Percentiles rank a stretch among this genome's conserved stretches.
phyloP scores from a whole-genome alignment of 2,113 vertebrate species.

The Ageneiosus marmoratus region DNA sequence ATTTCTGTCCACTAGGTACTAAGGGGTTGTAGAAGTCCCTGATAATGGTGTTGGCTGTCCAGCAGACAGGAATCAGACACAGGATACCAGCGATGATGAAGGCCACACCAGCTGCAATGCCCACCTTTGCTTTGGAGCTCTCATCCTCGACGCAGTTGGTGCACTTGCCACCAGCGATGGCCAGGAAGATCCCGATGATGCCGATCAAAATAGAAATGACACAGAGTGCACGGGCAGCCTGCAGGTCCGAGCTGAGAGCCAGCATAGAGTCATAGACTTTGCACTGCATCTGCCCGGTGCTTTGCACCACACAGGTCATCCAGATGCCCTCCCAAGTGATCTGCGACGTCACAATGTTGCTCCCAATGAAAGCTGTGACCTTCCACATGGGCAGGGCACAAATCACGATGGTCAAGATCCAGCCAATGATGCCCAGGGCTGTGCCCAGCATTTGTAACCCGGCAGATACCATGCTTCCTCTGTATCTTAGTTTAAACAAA shows the following conservation, averaged over 20 bases:
- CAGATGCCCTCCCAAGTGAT: constrained; percentile 90
- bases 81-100: constrained; percentile 80
- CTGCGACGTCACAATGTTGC: constrained; percentile 86
- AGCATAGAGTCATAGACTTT: constrained; percentile 90
- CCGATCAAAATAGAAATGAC: constrained; percentile 82
- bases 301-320: constrained; percentile 94
- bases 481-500: constrained; percentile 23
- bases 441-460: constrained; percentile 86
- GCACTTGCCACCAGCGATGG: constrained; percentile 84
- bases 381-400: constrained; percentile 88
- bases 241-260: constrained; percentile 79
- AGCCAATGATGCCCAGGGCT: constrained; percentile 83
- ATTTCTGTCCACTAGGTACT: constrained; percentile 69
- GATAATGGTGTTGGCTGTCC: constrained; percentile 83
- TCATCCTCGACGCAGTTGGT: constrained; percentile 92
- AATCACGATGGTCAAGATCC: constrained; percentile 81
- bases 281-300: constrained; percentile 95
- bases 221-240: constrained; percentile 82
- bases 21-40: constrained; percentile 85
- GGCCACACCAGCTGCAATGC: constrained; percentile 73
- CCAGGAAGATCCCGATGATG: constrained; percentile 76
- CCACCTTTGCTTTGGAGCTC: constrained; percentile 75
- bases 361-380: constrained; percentile 83
- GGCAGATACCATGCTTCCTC: constrained; percentile 79
- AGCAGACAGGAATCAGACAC: constrained; percentile 83